Base-by-base conservation (phyloP, 1,140 invertebrate species). In the Nebria ingens region DNA sequence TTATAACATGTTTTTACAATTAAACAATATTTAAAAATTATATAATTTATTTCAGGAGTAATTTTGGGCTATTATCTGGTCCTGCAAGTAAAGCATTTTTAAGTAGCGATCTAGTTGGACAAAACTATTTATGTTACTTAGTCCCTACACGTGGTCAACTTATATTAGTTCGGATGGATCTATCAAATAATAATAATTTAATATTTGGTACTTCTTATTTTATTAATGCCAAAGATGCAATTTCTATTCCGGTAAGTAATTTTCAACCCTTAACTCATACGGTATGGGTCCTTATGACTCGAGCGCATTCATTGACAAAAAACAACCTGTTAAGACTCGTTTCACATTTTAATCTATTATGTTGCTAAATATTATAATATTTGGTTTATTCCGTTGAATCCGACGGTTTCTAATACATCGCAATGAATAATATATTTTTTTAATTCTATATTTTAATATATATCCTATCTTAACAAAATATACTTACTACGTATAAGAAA, bases 41-140 rank as follows among this genome's bases (percentile, higher is more conserved):
- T 15, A 54, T 21, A 52, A 13, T 50, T 50, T 55, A 60, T 71
- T 64, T 56, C 67, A 73, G 77, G 52, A 74, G 79, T 4, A 45
- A 17, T 45, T 45, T 45, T 54, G 62, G 62, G 21, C 56, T 65
- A 51, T 62, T 64, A 20, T 62, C 66, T 34, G 74, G 74, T 54
- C 74, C 81, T 55, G 86, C 91, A 22, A 79, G 77, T 0, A 90
- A 87, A 61, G 86, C 85, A 1, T 93, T 95, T 63, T 70, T 93
- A 20, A 85, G 86, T 45, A 81, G 78, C 17, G 91, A 96, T 74
- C 72, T 93, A 22, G 81, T 91, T 49, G 87, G 85, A 0, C 89
- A 93, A 68, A 80, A 79, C 60, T 94, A 86, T 68, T 71, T 95
- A 3, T 91, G 90, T 69, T 93, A 89, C 65, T 70, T 94, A 51